Base-by-base conservation (phyloP, 1,140 invertebrate species). In the Ctenoplectra terminalis region DNA sequence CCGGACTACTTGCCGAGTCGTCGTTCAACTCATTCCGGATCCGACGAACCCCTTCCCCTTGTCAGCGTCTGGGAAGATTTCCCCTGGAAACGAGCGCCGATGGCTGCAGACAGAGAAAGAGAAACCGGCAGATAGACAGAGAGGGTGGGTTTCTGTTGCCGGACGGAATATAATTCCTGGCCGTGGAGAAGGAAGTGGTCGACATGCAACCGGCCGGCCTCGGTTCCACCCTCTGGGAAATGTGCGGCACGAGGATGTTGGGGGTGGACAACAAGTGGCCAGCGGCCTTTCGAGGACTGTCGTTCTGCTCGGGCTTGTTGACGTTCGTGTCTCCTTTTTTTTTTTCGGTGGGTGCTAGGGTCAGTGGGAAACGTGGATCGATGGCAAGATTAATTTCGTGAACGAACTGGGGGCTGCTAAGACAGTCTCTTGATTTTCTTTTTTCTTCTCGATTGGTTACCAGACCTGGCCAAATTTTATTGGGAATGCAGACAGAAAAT, bases 141-240 rank as follows among this genome's bases (percentile, higher is more conserved):
- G 34, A 34, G 13, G 64, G 82, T 61, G 83, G 76, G 83, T 88
- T 83, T 87, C 88, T 87, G 77, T 81, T 78, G 61, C 77, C 71
- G 78, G 82, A 70, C 81, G 77, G 87, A 89, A 89, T 88, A 88
- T 90, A 86, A 84, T 86, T 84, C 71, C 74, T 81, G 61, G 82
- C 61, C 37, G 46, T 56, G 52, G 50, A 71, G 67, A 70, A 78
- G 81, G 76, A 83, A 79, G 67, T 78, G 81, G 75, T 52, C 64
- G 74, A 67, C 61, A 75, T 81, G 74, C 74, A 76, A 60, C 60
- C 72, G 61, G 31, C 40, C 63, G 54, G 34, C 48, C 52, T 75
- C 48, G 58, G 40, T 58, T 76, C 71, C 31, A 71, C 72, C 72
- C 63, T 82, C 74, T 54, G 64, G 56, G 81, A 82, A 82, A 61